Percentiles rank a stretch among this genome's conserved stretches.
Conservation (phyloP, 2,888 invertebrate genomes). For the Parelbella ahira region DNA sequence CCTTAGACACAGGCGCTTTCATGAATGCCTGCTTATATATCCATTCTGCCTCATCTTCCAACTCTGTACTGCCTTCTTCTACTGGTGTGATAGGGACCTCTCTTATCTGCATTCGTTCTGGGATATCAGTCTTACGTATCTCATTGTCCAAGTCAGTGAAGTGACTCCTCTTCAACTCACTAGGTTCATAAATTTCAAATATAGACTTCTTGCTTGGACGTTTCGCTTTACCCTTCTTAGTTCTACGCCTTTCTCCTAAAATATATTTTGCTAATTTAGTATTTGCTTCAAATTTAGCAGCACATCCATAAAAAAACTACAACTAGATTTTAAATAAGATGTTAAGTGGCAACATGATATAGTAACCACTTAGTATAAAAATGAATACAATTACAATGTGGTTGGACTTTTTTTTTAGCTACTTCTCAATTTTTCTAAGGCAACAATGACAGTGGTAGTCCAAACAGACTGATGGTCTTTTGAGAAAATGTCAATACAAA, state of each 20-base stretch:
- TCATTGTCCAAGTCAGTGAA: conserved; percentile 96
- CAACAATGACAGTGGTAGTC: too few relatives aligned
- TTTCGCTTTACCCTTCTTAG: conserved; percentile 88
- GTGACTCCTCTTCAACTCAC: conserved; percentile 96
- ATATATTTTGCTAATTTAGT: not conserved
- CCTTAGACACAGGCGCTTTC: conserved; percentile 89
- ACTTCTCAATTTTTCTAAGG: too few relatives aligned
- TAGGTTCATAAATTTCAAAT: conserved; percentile 97
- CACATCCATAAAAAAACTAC: too few relatives aligned
- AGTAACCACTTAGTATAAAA: too few relatives aligned
- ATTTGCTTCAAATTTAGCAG: not conserved
- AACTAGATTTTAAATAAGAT: too few relatives aligned
- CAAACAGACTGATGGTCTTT: too few relatives aligned
- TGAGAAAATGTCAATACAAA: too few relatives aligned
- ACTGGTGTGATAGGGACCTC: conserved; percentile 92
- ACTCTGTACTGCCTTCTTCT: conserved; percentile 90
- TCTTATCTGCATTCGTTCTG: conserved; percentile 95
- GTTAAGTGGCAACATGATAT: too few relatives aligned
- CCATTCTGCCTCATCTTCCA: conserved; percentile 98
- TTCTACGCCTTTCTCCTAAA: conserved; percentile 78
- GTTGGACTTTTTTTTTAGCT: too few relatives aligned
- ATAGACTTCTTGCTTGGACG: conserved; percentile 91
- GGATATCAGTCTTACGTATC: conserved; percentile 93
- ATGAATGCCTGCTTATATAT: conserved; percentile 97
- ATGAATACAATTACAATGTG: too few relatives aligned